phyloP scores from a whole-genome alignment of 1,140 invertebrate genomes.

The Thaumetopoea pityocampa region DNA sequence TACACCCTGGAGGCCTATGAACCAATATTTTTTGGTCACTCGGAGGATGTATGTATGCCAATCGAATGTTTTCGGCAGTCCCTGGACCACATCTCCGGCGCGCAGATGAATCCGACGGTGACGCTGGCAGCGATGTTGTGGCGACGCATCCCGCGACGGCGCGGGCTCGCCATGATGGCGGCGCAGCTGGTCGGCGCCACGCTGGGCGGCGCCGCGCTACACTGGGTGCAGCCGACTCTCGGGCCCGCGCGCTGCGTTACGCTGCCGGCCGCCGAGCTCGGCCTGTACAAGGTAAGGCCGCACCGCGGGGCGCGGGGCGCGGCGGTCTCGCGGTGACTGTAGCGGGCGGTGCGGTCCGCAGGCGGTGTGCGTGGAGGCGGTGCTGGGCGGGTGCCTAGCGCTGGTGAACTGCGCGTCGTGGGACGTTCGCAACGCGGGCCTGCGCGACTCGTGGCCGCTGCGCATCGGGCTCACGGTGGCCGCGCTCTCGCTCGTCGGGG shows the following conservation, averaged over 20 bases:
- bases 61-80: neutral
- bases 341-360: slow-evolving; percentile 16
- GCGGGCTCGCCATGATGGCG: slow-evolving; percentile 11
- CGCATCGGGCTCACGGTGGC: slow-evolving; percentile 63
- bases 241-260: slow-evolving; percentile 24
- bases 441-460: slow-evolving; percentile 69
- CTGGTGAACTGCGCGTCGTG: slow-evolving; percentile 68
- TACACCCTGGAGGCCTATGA: no score
- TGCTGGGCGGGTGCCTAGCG: slow-evolving; percentile 57
- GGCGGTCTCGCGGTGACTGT: no score
- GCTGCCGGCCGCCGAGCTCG: slow-evolving; percentile 22
- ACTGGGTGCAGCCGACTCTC: slow-evolving; percentile 13
- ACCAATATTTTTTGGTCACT: neutral
- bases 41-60: neutral
- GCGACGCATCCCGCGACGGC: slow-evolving; percentile 18
- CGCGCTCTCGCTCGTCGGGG: slow-evolving; percentile 58
- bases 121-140: slow-evolving; percentile 40
- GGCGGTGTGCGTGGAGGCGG: slow-evolving; percentile 59
- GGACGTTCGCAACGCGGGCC: slow-evolving; percentile 61
- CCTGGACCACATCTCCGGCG: slow-evolving; percentile 40
- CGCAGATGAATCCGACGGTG: slow-evolving; percentile 47
- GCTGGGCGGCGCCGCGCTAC: slow-evolving; percentile 23
- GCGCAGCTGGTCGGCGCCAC: slow-evolving; percentile 29
- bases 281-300: slow-evolving; percentile 21
- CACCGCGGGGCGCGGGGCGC: neutral